Evolutionary conservation across 1,140 invertebrate genomes (phyloP).

Genomic region (Uloborus diversus): DNA sequence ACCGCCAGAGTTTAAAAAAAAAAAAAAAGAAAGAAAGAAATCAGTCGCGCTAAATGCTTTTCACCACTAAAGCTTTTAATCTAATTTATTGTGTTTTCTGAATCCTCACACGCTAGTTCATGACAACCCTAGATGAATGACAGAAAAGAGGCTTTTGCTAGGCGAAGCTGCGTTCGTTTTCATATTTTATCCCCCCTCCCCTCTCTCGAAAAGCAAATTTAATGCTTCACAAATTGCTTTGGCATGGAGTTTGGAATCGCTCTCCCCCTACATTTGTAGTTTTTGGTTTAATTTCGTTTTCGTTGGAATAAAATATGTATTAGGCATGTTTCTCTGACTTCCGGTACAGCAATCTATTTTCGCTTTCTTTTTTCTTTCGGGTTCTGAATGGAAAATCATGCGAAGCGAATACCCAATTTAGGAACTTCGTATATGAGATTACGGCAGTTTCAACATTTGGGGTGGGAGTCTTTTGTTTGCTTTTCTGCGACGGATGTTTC

Average conservation of each 20-base stretch:
- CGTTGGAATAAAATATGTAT: background rate
- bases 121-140: slow-evolving; percentile 32
- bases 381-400: too few species aligned
- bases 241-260: background rate
- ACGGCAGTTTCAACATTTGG: too few species aligned
- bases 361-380: background rate
- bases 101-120: background rate
- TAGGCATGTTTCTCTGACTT: background rate
- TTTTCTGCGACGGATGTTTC: too few species aligned
- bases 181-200: background rate
- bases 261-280: background rate
- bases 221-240: slow-evolving; percentile 32
- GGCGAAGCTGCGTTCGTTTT: slow-evolving; percentile 11
- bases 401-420: too few species aligned
- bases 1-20: background rate
- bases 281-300: background rate
- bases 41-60: slow-evolving; percentile 9
- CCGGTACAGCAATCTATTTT: background rate
- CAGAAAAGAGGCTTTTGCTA: background rate
- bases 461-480: too few species aligned
- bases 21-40: background rate
- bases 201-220: slow-evolving; percentile 17
- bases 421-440: too few species aligned
- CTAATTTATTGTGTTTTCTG: slow-evolving; percentile 34
- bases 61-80: slow-evolving; percentile 36